A percentile compares a stretch with the other conserved stretches of the same genome.
Evolutionary conservation across 2,113 vertebrate genomes (phyloP).

Genomic region (Peromyscus maniculatus): DNA sequence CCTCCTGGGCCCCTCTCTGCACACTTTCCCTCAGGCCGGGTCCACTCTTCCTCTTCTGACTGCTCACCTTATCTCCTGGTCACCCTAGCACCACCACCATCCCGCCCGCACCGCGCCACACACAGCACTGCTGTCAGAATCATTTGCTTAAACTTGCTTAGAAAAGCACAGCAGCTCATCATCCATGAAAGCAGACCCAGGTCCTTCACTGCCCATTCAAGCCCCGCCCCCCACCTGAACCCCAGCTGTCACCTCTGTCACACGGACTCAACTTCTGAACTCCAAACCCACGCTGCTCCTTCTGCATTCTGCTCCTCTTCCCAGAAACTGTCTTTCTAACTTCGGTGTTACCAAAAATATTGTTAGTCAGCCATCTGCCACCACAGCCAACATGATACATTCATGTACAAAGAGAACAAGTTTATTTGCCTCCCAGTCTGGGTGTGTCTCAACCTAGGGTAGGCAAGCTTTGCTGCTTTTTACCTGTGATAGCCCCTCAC

Average conservation of each 20-base stretch:
- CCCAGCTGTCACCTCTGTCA: not conserved
- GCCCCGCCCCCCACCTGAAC: not conserved
- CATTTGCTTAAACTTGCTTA: not conserved
- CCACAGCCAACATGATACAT: too few species aligned
- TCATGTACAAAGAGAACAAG: not conserved
- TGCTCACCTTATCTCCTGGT: not conserved
- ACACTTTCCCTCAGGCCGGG: not conserved
- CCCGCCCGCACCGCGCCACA: not conserved
- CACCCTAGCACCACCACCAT: not conserved
- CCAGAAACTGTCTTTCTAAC: constrained; percentile 25
- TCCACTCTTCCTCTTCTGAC: not conserved
- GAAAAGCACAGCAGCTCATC: not conserved
- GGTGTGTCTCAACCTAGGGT: not conserved
- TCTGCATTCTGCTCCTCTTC: not conserved
- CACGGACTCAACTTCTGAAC: not conserved
- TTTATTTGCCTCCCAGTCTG: too few species aligned
- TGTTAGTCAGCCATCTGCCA: not conserved
- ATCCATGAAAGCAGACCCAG: not conserved
- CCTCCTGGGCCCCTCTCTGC: not conserved
- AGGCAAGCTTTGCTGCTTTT: not conserved
- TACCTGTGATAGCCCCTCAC: not conserved
- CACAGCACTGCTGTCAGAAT: not conserved
- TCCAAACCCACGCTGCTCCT: not conserved
- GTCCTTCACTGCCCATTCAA: not conserved
- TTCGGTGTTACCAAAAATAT: not conserved